Conservation (phyloP, 1,140 invertebrate genomes). For the Nixonia krombeini region DNA sequence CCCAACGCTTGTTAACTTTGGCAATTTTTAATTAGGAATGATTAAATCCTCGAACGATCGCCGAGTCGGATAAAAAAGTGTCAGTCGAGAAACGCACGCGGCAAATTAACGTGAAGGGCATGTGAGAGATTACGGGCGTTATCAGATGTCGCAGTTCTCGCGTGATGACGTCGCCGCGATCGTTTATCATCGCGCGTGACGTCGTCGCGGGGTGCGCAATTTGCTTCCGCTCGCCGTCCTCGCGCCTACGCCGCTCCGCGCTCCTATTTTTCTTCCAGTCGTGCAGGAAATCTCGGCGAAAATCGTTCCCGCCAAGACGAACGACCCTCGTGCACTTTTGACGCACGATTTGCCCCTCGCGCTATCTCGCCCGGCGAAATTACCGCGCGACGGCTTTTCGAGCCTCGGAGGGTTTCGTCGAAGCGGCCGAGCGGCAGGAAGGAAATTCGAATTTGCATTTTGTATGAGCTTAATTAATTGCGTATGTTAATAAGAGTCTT, state of each 20-base stretch:
- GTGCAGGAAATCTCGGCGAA: conserved; percentile 41
- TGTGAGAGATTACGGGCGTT: conserved; percentile 67
- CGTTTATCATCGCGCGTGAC: conserved; percentile 70
- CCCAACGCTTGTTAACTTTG: no score
- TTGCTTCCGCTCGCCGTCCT: conserved; percentile 67
- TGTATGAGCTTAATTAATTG: no score
- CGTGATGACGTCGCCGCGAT: conserved; percentile 59
- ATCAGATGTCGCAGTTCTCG: conserved; percentile 69
- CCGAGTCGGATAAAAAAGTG: no score
- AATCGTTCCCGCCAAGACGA: conserved; percentile 42
- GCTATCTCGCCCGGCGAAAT: conserved; percentile 19
- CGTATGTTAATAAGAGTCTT: no score
- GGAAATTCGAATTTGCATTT: no score
- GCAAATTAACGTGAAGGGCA: no score
- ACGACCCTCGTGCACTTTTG: conserved; percentile 41
- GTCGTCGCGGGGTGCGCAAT: conserved; percentile 64
- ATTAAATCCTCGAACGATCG: no score
- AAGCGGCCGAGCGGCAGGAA: no score
- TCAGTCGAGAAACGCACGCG: no score
- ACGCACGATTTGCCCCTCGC: conserved; percentile 44
- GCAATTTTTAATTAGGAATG: no score
- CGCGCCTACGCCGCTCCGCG: conserved; percentile 32
- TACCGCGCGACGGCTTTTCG: no score
- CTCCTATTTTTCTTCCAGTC: conserved; percentile 40
- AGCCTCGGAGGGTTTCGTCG: no score